Conservation (phyloP, 2,797 vertebrate species). For the Hydrocynus forskahlii region DNA sequence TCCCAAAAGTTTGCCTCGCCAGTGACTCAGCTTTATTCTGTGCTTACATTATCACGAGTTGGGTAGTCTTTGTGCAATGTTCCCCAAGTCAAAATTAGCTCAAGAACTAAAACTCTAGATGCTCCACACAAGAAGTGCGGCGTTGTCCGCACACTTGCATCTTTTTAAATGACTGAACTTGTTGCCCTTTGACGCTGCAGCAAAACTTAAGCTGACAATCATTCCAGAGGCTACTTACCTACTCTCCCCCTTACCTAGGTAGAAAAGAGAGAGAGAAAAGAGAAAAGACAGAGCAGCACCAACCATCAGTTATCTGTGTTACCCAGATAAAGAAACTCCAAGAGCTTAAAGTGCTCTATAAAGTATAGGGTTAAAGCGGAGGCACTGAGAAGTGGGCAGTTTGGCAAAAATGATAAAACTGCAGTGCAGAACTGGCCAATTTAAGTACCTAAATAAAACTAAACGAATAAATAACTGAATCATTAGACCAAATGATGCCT, state of each 20-base stretch:
- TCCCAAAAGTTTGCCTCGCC: too few species aligned
- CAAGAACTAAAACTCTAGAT: background rate
- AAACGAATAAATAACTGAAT: too few species aligned
- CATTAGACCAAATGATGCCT: too few species aligned
- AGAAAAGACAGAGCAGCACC: slow-evolving; percentile 61
- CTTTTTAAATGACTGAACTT: background rate
- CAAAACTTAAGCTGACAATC: slow-evolving; percentile 32
- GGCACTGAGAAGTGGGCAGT: too few species aligned
- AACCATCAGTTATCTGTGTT: slow-evolving; percentile 29
- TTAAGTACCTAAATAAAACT: background rate
- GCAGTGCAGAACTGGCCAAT: background rate
- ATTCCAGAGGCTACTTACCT: slow-evolving; percentile 53
- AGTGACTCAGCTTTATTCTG: background rate
- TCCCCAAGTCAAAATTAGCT: background rate
- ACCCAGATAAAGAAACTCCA: slow-evolving; percentile 3
- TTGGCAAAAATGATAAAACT: too few species aligned
- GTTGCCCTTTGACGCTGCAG: background rate
- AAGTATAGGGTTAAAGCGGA: background rate
- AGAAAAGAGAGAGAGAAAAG: slow-evolving; percentile 53
- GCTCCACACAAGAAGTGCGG: background rate
- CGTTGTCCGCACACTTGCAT: slow-evolving; percentile 7
- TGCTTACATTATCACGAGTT: too few species aligned
- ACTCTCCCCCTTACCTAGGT: slow-evolving; percentile 45
- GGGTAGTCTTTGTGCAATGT: background rate
- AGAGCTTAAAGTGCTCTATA: background rate